Conservation (phyloP, 2,888 invertebrate genomes). For the Acronicta aceris region DNA sequence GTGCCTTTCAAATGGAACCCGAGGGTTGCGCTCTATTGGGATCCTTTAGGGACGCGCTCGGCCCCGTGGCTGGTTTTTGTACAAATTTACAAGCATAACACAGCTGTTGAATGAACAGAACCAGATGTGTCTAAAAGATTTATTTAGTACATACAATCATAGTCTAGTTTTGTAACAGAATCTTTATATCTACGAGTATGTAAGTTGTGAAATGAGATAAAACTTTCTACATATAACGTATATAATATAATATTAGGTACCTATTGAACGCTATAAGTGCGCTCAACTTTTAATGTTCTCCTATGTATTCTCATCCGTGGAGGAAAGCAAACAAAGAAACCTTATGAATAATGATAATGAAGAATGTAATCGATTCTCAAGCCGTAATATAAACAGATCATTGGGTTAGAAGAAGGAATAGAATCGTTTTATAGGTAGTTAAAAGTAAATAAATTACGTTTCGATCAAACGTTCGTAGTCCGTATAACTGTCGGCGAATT, state of each 20-base stretch:
- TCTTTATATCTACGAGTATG: slow-evolving; percentile 35
- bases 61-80: slow-evolving; percentile 62
- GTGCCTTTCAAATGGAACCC: slow-evolving; percentile 65
- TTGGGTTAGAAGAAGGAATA: slow-evolving; percentile 19
- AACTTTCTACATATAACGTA: slow-evolving; percentile 15
- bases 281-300: slow-evolving; percentile 22
- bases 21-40: slow-evolving; percentile 69
- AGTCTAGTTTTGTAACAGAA: slow-evolving; percentile 25
- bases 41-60: slow-evolving; percentile 58
- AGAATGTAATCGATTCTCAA: slow-evolving; percentile 27
- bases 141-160: slow-evolving; percentile 50
- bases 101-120: slow-evolving; percentile 70
- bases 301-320: slow-evolving; percentile 7
- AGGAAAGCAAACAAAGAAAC: slow-evolving; percentile 8
- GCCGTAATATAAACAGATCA: slow-evolving; percentile 24
- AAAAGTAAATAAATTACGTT: slow-evolving; percentile 64
- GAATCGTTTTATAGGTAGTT: slow-evolving; percentile 54
- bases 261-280: background rate
- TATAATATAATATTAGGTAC: slow-evolving; percentile 6
- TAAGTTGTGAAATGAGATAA: slow-evolving; percentile 35
- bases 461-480: slow-evolving; percentile 50
- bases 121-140: slow-evolving; percentile 68
- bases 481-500: slow-evolving; percentile 75
- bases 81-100: slow-evolving; percentile 55
- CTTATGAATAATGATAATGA: slow-evolving; percentile 16